Conservation (phyloP, 2,113 vertebrate genomes). For the Toxotes chatareus region DNA sequence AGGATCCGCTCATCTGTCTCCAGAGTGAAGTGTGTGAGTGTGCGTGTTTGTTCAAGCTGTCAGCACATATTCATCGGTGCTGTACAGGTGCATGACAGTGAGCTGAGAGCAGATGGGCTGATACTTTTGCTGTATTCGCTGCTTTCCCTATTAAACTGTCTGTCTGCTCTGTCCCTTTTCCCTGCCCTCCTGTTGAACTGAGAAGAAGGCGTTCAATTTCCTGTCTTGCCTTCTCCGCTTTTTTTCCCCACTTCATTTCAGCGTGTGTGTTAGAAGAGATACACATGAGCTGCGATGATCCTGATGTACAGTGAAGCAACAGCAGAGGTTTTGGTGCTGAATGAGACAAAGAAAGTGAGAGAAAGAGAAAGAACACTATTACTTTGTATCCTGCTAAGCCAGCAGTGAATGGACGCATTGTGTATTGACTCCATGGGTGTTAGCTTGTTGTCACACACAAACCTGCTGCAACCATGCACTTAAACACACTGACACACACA, state of each 20-base stretch:
- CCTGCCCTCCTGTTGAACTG: constrained; percentile 25
- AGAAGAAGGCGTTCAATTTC: constrained; percentile 33
- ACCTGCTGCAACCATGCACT: constrained; percentile 13
- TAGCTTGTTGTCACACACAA: constrained; percentile 27
- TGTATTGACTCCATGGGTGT: constrained; percentile 14
- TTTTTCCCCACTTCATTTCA: background rate
- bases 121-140: background rate
- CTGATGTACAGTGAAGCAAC: constrained; percentile 14
- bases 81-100: constrained; percentile 33
- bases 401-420: constrained; percentile 48
- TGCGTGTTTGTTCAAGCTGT: constrained; percentile 31
- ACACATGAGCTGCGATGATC: constrained; percentile 6
- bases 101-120: background rate
- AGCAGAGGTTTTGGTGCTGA: constrained; percentile 27
- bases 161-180: background rate
- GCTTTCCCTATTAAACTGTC: background rate
- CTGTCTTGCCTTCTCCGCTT: background rate
- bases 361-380: background rate
- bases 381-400: constrained; percentile 37
- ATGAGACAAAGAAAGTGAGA: constrained; percentile 38
- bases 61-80: constrained; percentile 6
- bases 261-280: background rate
- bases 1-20: constrained; percentile 21
- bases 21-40: constrained; percentile 10
- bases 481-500: constrained; percentile 5